Conservation (phyloP, 2,113 vertebrate species). For the Mirounga angustirostris region DNA sequence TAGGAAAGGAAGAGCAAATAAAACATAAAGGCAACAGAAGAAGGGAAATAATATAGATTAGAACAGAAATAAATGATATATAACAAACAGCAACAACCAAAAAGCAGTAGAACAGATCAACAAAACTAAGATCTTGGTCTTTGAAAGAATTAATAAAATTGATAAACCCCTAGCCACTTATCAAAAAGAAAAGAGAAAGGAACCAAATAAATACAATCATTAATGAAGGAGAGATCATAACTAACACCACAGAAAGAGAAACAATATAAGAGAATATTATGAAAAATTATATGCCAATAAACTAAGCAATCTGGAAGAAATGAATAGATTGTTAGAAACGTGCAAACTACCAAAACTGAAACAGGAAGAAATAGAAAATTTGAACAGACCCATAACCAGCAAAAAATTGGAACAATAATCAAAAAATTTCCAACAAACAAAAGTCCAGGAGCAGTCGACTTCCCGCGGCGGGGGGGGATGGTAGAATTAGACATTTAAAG, state of each 20-base stretch:
- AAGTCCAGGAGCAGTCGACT: background rate
- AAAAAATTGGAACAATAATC: background rate
- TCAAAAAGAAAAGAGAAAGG: background rate
- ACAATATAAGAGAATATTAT: background rate
- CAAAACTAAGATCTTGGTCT: too few species aligned
- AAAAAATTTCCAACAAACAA: background rate
- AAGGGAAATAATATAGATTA: background rate
- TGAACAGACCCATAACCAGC: background rate
- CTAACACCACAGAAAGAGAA: background rate
- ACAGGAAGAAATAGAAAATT: background rate
- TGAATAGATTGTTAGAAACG: background rate
- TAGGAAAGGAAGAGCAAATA: background rate
- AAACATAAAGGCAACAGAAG: background rate
- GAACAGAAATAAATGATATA: background rate
- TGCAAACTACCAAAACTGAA: background rate
- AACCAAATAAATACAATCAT: background rate
- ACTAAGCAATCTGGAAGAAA: background rate
- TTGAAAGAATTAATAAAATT: background rate
- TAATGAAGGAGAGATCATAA: background rate
- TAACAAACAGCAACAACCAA: background rate
- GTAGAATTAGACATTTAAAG: background rate
- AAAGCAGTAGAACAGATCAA: background rate
- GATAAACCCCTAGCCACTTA: background rate
- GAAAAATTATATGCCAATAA: background rate
- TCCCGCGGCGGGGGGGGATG: background rate